Evolutionary conservation across 2,113 vertebrate species (phyloP), one percentile per base, ranked within the genome.

Genomic region (Mesembrinibis cayennensis): DNA sequence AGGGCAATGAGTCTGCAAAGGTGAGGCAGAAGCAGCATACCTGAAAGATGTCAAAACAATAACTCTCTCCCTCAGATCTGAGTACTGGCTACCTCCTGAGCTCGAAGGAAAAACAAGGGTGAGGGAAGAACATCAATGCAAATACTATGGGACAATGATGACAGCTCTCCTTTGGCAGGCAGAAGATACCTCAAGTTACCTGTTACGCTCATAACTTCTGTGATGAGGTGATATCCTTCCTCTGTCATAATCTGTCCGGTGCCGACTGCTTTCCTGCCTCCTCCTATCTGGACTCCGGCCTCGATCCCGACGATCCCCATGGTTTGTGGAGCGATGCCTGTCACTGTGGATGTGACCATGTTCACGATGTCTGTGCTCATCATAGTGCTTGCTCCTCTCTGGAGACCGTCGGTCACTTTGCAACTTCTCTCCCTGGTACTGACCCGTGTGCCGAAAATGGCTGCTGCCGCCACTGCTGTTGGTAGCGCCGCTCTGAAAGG

Each of bases 181-280:
- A 88, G 36, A 2, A 21, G 61, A 26, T 1, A 50, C 9, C 5
- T 3, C 6, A 8, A 13, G 14, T 91, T 97, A 99, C 99, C 99
- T 99, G 99, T 98, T 99, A 27, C 98, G 98, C 40, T 99, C 99
- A 0, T 99, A 98, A 97, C 99, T 99, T 65, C 99, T 96, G 97
- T 99, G 99, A 49, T 99, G 98, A 25, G 99, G 98, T 0, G 99
- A 98, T 0, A 98, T 97, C 25, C 99, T 98, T 6, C 98, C 99
- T 25, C 99, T 95, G 23, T 99, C 99, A 2, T 99, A 99, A 10
- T 99, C 99, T 0, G 98, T 93, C 45, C 99, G 97, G 96, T 99
- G 99, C 32, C 99, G 98, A 11, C 98, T 98, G 67, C 98, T 98
- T 0, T 99, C 98, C 30, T 98, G 98, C 2, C 98, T 95, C 38